These are phyloP conservation scores for Calidris pygmaea DNA, from an alignment of 2,113 vertebrate genomes.

Conservation along the genomic window DNA sequence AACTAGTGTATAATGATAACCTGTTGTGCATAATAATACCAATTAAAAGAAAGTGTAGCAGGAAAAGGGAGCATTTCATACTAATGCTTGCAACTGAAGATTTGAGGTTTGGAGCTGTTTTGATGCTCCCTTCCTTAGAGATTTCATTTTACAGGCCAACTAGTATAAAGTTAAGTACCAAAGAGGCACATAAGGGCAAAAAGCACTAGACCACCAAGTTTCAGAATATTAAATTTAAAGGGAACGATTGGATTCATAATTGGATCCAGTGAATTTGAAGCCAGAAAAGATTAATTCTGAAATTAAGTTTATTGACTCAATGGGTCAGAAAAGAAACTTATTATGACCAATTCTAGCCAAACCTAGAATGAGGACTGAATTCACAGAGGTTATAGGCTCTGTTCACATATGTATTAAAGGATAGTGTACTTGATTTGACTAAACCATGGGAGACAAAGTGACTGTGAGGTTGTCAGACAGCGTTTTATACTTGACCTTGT, in stretches of 20 bases:
- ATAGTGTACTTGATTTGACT: conserved; percentile 30
- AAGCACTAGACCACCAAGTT: conserved; percentile 41
- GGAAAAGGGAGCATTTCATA: not conserved
- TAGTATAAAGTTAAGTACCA: not conserved
- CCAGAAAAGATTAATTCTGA: conserved; percentile 55
- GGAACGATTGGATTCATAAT: conserved; percentile 5
- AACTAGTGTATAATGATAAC: not conserved
- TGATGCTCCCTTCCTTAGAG: not conserved
- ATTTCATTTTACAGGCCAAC: conserved; percentile 3
- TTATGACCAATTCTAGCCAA: not conserved
- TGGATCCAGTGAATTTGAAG: conserved; percentile 46
- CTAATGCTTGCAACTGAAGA: not conserved
- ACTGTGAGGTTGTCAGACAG: not conserved
- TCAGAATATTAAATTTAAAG: conserved; percentile 52
- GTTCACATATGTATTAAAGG: not conserved
- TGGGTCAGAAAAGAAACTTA: conserved; percentile 59
- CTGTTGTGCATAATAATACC: not conserved
- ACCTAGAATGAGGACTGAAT: not conserved
- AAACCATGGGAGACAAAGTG: not conserved
- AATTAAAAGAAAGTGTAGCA: not conserved
- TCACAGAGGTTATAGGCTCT: not conserved
- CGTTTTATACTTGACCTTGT: conserved; percentile 34
- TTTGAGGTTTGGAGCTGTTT: conserved; percentile 8
- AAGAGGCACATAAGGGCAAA: conserved; percentile 9
- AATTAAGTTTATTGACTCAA: conserved; percentile 54